Percentiles rank a stretch among this genome's conserved stretches.
Conservation (phyloP, 2,113 vertebrate species). For the Tachuris rubrigastra region DNA sequence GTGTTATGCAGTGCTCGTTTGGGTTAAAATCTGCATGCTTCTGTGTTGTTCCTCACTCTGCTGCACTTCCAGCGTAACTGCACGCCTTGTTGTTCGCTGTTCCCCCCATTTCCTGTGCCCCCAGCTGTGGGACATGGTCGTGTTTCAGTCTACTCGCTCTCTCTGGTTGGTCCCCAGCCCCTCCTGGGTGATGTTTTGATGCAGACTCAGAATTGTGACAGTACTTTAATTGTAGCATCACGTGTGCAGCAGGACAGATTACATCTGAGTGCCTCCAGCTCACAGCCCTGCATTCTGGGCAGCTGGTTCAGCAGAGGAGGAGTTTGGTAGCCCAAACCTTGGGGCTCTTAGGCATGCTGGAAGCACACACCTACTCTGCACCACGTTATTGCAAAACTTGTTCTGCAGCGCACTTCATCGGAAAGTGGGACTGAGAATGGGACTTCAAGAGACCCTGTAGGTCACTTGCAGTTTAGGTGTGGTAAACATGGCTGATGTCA, state of each 20-base stretch:
- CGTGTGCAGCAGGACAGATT: not conserved
- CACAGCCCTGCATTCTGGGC: rapidly evolving
- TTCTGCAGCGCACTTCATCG: not conserved
- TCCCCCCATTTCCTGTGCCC: not conserved
- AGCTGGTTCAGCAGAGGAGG: not conserved
- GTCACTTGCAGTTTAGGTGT: not conserved
- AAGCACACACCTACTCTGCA: rapidly evolving
- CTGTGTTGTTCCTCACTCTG: not conserved
- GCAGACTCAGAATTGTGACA: not conserved
- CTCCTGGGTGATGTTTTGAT: not conserved
- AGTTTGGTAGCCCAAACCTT: not conserved
- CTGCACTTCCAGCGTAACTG: rapidly evolving
- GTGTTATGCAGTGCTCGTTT: not conserved
- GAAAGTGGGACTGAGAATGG: not conserved
- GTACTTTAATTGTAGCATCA: not conserved
- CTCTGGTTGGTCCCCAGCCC: not conserved
- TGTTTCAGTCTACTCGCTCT: not conserved
- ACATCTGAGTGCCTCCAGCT: not conserved
- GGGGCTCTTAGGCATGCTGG: not conserved
- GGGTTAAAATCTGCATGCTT: not conserved
- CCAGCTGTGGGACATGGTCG: not conserved
- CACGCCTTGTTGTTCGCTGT: not conserved
- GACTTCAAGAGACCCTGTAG: not conserved
- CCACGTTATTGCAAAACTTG: not conserved
- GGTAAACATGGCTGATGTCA: not conserved